phyloP scores from a whole-genome alignment of 2,113 vertebrate species.

The Hemibagrus wyckioides region DNA sequence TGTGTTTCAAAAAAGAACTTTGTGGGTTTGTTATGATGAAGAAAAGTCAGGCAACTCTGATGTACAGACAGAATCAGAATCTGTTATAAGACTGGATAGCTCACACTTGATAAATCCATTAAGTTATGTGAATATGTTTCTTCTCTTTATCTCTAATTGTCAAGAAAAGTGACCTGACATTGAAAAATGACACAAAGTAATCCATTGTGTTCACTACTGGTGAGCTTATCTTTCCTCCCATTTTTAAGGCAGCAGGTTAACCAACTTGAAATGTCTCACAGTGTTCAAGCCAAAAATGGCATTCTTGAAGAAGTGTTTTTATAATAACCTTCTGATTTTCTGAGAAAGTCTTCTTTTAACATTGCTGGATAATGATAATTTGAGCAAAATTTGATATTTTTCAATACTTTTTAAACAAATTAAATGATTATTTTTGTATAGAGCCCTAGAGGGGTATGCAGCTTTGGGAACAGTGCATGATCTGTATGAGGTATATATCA shows the following conservation, averaged over 20 bases:
- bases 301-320: background rate
- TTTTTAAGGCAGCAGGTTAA: no score
- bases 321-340: background rate
- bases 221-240: no score
- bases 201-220: no score
- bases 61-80: background rate
- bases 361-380: background rate
- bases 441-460: background rate
- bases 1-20: background rate
- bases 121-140: no score
- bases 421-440: background rate
- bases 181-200: no score
- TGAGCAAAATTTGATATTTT: background rate
- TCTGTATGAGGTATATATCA: no score
- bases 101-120: no score
- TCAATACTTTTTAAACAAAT: background rate
- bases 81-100: background rate
- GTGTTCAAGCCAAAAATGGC: background rate
- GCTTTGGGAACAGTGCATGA: background rate
- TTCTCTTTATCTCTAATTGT: no score
- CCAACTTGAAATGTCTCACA: background rate
- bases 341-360: background rate
- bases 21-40: background rate
- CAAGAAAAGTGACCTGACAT: no score
- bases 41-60: background rate